Evolutionary conservation across 1,140 invertebrate genomes (phyloP).

Genomic region (Protaetia brevitarsis): DNA sequence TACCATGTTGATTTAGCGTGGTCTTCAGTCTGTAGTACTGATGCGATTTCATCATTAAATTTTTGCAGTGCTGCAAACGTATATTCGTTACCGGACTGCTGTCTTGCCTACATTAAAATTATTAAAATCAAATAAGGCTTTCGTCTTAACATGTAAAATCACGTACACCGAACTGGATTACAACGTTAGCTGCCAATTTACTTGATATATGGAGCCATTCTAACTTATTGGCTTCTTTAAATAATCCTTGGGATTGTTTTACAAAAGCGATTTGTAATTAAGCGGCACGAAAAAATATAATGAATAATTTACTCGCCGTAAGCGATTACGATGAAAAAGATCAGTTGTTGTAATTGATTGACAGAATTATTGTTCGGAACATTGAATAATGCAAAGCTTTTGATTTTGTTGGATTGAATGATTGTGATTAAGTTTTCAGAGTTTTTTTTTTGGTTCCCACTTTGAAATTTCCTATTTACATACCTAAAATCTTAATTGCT

Average conservation of each 20-base stretch:
- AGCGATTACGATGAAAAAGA: background rate
- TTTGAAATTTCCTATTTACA: too few species aligned
- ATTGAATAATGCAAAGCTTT: background rate
- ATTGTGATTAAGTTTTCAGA: too few species aligned
- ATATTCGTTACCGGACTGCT: background rate
- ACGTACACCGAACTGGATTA: background rate
- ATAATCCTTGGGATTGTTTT: slow-evolving; percentile 14
- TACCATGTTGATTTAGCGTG: too few species aligned
- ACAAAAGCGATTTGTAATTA: slow-evolving; percentile 10
- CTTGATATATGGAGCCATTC: slow-evolving; percentile 5
- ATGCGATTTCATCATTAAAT: background rate
- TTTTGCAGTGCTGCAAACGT: too few species aligned
- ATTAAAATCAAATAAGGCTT: background rate
- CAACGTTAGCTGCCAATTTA: background rate
- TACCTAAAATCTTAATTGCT: too few species aligned
- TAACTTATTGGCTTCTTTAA: slow-evolving; percentile 15
- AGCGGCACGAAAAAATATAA: background rate
- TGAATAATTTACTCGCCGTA: background rate
- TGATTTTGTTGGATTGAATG: background rate
- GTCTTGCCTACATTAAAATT: background rate
- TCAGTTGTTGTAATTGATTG: background rate
- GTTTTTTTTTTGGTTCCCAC: too few species aligned
- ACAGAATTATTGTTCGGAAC: background rate
- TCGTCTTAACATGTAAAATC: slow-evolving; percentile 2
- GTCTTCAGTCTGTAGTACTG: background rate